Evolutionary conservation across 2,797 vertebrate genomes (phyloP), one percentile per base, ranked within the genome.

Genomic region (Pyrocephalus nanus): DNA sequence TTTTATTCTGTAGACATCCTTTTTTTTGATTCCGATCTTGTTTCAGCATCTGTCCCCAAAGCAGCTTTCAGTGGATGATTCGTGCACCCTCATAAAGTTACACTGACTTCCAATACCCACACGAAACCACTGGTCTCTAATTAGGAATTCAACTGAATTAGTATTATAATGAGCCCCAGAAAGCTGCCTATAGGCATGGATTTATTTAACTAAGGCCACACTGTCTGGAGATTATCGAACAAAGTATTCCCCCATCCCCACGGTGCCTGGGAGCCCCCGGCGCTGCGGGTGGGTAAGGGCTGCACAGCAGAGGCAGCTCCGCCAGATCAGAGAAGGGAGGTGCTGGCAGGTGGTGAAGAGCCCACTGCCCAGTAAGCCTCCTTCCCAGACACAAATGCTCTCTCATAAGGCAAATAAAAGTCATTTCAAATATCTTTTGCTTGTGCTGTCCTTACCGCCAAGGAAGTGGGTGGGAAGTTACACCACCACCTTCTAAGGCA

Each of bases 141-240:
- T 94, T 75, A 96, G 58, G 69, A 95, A 96, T 92, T 87, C 90
- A 89, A 72, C 57, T 67, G 83, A 92, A 88, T 88, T 85, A 87
- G 61, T 87, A 95, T 92, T 89, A 80, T 72, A 93, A 94, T 94
- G 78, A 96, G 71, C n/a, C 66, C 50, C 73, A 75, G 72, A 92
- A 95, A 95, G 86, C 69, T 86, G 92, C 88, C 93, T 83, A 60
- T 72, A 76, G 90, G 86, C 90, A 94, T 29, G 54, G 90, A 93
- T 94, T 95, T 94, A 95, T 90, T 88, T 85, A 93, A 92, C 62
- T 88, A 75, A 78, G 86, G 94, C 75, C 75, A 66, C 15, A 2
- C 42, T 69, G 88, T 20, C 77, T 95, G 72, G 72, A 85, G 92
- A 95, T 87, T 60, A 80, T 69, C 0, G 38, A 94, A 93, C 40